Evolutionary conservation across 2,888 invertebrate genomes (phyloP), one percentile per base, ranked within the genome.

Genomic region (Latrodectus elegans): DNA sequence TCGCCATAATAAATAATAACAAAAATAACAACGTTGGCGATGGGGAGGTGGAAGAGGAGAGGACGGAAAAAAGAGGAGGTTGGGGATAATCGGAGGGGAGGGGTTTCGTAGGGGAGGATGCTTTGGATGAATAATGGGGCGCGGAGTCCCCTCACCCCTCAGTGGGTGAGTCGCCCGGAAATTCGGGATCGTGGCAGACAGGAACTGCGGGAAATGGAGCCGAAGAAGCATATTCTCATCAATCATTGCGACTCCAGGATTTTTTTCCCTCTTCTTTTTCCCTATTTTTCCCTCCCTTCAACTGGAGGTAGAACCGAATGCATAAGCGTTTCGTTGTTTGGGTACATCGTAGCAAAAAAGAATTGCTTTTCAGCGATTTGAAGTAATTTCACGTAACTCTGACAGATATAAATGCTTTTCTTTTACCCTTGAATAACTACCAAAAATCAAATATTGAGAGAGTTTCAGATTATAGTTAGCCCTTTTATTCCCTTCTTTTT

Each of bases 181-280:
- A 89, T 89, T 89, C 89, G 89, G 89, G 89, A 88, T 89, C 89
- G 89, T 81, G 79, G 83, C 85, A 80, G 88, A 83, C 88, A 88
- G 89, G 88, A 89, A 88, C 83, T 86, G 79, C 81, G 88, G 89
- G 89, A 89, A 89, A 89, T 89, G 89, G 89, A 84, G 88, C 80
- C 89, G 84, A 88, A 88, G 84, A 89, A 89, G 88, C 89, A 89
- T 88, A 89, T 88, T 88, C 89, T 86, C 89, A 88, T 89, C 89
- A 82, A 89, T 89, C 88, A 89, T 80, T 68, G 78, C n/a, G 67
- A 26, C 38, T 22, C 77, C 15, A 22, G 67, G 26, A 55, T 52
- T 84, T 81, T 67, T 76, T 71, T 72, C 65, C 14, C 8, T 49
- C 55, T 17, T 26, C 38, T 75, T 51, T 65, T 70, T 12, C 52